These are phyloP conservation scores for Channa argus DNA, from an alignment of 2,113 vertebrate genomes.

Conservation along the genomic window DNA sequence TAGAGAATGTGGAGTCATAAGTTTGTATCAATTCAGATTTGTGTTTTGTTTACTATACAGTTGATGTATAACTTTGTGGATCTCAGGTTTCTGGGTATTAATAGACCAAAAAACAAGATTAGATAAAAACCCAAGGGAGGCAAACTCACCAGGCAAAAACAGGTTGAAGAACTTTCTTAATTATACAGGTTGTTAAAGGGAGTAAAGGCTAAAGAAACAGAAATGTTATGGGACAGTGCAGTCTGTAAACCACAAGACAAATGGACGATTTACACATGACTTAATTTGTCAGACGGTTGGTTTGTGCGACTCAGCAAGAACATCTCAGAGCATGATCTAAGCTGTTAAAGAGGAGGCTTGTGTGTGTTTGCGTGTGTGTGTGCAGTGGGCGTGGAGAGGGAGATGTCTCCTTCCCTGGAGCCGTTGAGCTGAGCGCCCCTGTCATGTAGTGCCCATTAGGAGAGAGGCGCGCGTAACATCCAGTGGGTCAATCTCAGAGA, in stretches of 20 bases:
- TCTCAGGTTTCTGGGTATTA: not conserved
- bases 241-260: not conserved
- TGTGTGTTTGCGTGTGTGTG: not conserved
- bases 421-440: slow-evolving; percentile 38
- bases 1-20: too few relatives aligned
- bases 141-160: not conserved
- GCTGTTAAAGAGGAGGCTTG: slow-evolving; percentile 13
- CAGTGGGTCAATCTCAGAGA: slow-evolving; percentile 31
- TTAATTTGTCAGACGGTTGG: slow-evolving; percentile 16
- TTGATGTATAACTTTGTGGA: too few relatives aligned
- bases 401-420: slow-evolving; percentile 48
- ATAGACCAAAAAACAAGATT: slow-evolving; percentile 16
- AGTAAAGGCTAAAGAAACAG: not conserved
- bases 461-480: slow-evolving; percentile 42
- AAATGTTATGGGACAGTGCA: not conserved
- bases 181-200: not conserved
- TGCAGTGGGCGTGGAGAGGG: slow-evolving; percentile 72
- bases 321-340: slow-evolving; percentile 8
- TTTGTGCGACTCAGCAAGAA: slow-evolving; percentile 33
- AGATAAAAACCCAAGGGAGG: not conserved
- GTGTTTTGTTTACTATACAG: too few relatives aligned
- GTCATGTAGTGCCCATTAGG: slow-evolving; percentile 48
- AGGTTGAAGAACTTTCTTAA: not conserved
- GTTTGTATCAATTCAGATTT: too few relatives aligned
- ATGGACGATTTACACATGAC: slow-evolving; percentile 2